phyloP scores from a whole-genome alignment of 2,888 invertebrate species.

The Taphrorychus bicolor region DNA sequence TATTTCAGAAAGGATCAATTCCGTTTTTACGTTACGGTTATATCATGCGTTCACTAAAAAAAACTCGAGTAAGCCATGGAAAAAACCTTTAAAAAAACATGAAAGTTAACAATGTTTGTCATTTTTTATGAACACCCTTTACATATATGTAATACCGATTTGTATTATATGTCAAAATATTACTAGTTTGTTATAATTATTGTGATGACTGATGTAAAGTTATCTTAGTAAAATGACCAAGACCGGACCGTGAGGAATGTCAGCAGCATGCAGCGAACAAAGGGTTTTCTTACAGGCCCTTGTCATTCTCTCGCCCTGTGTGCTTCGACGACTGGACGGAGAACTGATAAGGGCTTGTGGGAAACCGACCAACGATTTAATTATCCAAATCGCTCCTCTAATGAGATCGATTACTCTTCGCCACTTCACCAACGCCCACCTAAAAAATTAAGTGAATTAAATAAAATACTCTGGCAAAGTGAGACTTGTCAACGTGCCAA shows the following conservation, averaged over 20 bases:
- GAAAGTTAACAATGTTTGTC: too few species aligned
- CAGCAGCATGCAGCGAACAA: neutral
- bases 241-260: neutral
- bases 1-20: too few species aligned
- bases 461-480: neutral
- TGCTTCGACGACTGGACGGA: constrained; percentile 91
- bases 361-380: constrained; percentile 62
- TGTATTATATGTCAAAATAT: too few species aligned
- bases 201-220: neutral
- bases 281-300: constrained; percentile 69
- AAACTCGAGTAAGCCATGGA: too few species aligned
- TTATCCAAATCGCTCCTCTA: too few species aligned
- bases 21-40: too few species aligned
- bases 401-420: neutral
- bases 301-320: constrained; percentile 96
- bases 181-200: too few species aligned
- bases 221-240: neutral
- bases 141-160: too few species aligned
- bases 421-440: neutral
- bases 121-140: too few species aligned
- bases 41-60: too few species aligned
- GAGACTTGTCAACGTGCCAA: neutral
- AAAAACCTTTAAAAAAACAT: too few species aligned
- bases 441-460: neutral
- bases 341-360: constrained; percentile 97